Evolutionary conservation across 2,888 invertebrate genomes (phyloP), one percentile per base, ranked within the genome.

Genomic region (Corbicula japonica): DNA sequence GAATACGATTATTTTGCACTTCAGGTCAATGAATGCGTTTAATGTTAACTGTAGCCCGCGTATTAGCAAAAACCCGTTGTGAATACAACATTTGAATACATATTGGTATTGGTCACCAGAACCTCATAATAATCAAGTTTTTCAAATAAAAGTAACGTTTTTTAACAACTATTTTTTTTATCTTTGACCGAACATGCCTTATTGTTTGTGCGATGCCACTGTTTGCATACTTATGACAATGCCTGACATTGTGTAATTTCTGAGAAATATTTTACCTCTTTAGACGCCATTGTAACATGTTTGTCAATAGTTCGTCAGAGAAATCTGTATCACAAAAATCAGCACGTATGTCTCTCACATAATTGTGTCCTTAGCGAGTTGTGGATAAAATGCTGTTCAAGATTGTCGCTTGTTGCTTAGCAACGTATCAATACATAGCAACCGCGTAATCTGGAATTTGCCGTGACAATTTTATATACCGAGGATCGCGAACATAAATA

Each of bases 391-490:
- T 75, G 68, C 68, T 68, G 68, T 32, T 35, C 30, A 35, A 41
- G 52, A 58, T 69, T 78, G 78, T 70, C 74, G 70, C 78, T 60
- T 35, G 78, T 78, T 65, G 78, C 78, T 62, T 58, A 38, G 78
- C 78, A 78, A 78, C 78, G 54, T 56, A 62, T 68, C 72, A 68
- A 73, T 77, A 62, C 68, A 30, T 38, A 52, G n/a, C 28, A 66
- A 23, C 28, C 41, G 41, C 66, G 41, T 66, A 18, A 38, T 50
- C 34, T 41, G 54, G n/a, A n/a, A n/a, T n/a, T n/a, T n/a, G n/a
- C n/a, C n/a, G n/a, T n/a, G n/a, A n/a, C n/a, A n/a, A n/a, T n/a
- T n/a, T n/a, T n/a, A n/a, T n/a, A n/a, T n/a, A n/a, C n/a, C n/a
- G n/a, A n/a, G n/a, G n/a, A n/a, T n/a, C n/a, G n/a, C n/a, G n/a